Evolutionary conservation across 2,888 invertebrate species (phyloP), one percentile per base, ranked within the genome.

Genomic region (Apotomis capreana): DNA sequence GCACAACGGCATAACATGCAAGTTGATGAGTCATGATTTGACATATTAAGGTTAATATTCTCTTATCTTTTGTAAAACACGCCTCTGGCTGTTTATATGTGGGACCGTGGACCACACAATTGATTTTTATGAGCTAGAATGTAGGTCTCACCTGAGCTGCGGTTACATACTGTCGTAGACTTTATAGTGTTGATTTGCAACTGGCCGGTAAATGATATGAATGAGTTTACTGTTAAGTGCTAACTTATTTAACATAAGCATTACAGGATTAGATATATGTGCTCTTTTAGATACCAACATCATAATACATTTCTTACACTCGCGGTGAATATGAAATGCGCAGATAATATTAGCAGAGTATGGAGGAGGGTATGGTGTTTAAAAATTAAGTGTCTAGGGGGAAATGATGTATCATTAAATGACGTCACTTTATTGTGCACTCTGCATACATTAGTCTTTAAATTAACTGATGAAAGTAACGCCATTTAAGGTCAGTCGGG

Each of bases 41-140:
- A 46, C 44, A 63, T 62, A 72, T 72, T 52, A 72, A 72, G 68
- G 68, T 72, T 68, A 71, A 61, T 60, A 68, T 68, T 67, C 44
- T 57, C 44, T 69, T 60, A 65, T 61, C 49, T 44, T 68, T 46
- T 15, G 13, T 57, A 63, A 63, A 68, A 46, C 55, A 15, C 54
- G 58, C 37, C 51, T 51, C 6, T 26, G 40, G 46, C 54, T 12
- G 67, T 57, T 54, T 13, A 13, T 55, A 70, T 55, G 65, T 65
- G 70, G 54, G 40, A 67, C 55, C 40, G 40, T 40, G 40, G 72
- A 68, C 68, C 72, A 63, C 63, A 62, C 52, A 44, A 54, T 57
- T 55, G 65, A 59, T 68, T 67, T 68, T 72, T 58, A 71, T 67
- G 71, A 44, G 58, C 15, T 36, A 4, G 37, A 46, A 72, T 63